These are phyloP conservation scores for Rhipidura dahli DNA, from an alignment of 2,113 vertebrate genomes.

Conservation along the genomic window DNA sequence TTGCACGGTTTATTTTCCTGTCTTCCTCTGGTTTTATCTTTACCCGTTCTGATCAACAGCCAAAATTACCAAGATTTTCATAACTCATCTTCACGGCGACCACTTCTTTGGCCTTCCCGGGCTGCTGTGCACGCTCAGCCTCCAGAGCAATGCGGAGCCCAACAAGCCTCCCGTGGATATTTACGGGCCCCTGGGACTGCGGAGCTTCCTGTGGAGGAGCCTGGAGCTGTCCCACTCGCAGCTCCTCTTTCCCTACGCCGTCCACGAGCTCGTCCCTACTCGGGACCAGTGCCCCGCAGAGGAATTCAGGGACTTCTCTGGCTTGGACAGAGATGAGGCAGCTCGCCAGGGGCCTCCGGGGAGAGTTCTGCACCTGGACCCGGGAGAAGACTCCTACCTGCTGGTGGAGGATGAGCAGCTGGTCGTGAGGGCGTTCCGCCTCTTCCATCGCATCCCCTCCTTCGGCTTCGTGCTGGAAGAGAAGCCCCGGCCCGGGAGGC, in stretches of 20 bases:
- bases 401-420: slow-evolving; percentile 83
- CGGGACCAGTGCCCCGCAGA: neutral
- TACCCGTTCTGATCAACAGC: slow-evolving; percentile 60
- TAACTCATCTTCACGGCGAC: slow-evolving; percentile 93
- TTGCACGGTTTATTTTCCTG: rapidly evolving
- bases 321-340: neutral
- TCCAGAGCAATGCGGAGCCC: slow-evolving; percentile 71
- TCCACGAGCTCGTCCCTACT: neutral
- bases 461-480: slow-evolving; percentile 91
- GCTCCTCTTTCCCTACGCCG: slow-evolving; percentile 71
- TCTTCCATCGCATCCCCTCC: slow-evolving; percentile 90
- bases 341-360: slow-evolving; percentile 63
- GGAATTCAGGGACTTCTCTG: neutral
- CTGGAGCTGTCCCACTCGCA: slow-evolving; percentile 81
- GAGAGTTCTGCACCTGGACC: slow-evolving; percentile 71
- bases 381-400: slow-evolving; percentile 70
- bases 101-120: slow-evolving; percentile 93
- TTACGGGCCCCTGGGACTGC: slow-evolving; percentile 84
- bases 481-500: slow-evolving; percentile 79
- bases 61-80: slow-evolving; percentile 91
- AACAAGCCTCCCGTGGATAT: slow-evolving; percentile 78
- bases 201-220: neutral
- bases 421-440: slow-evolving; percentile 82
- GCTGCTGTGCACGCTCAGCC: slow-evolving; percentile 88
- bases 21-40: neutral